Conservation (phyloP, 2,888 invertebrate genomes). For the Conops quadrifasciatus region DNA sequence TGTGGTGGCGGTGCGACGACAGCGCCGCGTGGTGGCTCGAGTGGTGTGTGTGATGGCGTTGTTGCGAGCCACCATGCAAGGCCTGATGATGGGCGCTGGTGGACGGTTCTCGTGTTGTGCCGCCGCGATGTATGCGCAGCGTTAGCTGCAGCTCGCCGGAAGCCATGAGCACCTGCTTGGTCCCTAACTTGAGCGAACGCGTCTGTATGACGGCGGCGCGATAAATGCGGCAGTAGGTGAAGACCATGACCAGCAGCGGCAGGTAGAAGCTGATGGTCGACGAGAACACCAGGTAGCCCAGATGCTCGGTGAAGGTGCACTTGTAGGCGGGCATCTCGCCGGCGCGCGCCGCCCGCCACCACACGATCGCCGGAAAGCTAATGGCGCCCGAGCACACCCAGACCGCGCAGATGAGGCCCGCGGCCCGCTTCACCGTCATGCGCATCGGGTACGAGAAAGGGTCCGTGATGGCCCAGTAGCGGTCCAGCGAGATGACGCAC, state of each 20-base stretch:
- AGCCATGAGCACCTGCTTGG: slow-evolving; percentile 87
- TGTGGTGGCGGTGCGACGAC: slow-evolving; percentile 59
- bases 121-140: slow-evolving; percentile 92
- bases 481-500: slow-evolving; percentile 94
- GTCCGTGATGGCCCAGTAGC: slow-evolving; percentile 99
- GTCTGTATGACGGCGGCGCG: slow-evolving; percentile 93
- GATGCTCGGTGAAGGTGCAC: slow-evolving; percentile 96
- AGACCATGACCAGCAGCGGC: slow-evolving; percentile 96
- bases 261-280: slow-evolving; percentile 98
- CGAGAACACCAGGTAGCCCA: slow-evolving; percentile 95
- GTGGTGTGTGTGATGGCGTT: slow-evolving; percentile 56
- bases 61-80: slow-evolving; percentile 51
- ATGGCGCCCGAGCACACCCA: slow-evolving; percentile 98
- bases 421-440: slow-evolving; percentile 90
- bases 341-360: slow-evolving; percentile 90
- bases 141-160: slow-evolving; percentile 88
- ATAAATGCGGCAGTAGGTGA: slow-evolving; percentile 96
- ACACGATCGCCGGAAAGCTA: slow-evolving; percentile 97
- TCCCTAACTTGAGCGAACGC: slow-evolving; percentile 87
- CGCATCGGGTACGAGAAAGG: slow-evolving; percentile 96
- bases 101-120: slow-evolving; percentile 73
- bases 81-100: slow-evolving; percentile 51
- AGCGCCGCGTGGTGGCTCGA: slow-evolving; percentile 53
- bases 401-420: slow-evolving; percentile 88
- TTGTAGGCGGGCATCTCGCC: slow-evolving; percentile 83